These are phyloP conservation scores for Tipula helvola DNA, from an alignment of 2,888 invertebrate genomes.

Conservation along the genomic window DNA sequence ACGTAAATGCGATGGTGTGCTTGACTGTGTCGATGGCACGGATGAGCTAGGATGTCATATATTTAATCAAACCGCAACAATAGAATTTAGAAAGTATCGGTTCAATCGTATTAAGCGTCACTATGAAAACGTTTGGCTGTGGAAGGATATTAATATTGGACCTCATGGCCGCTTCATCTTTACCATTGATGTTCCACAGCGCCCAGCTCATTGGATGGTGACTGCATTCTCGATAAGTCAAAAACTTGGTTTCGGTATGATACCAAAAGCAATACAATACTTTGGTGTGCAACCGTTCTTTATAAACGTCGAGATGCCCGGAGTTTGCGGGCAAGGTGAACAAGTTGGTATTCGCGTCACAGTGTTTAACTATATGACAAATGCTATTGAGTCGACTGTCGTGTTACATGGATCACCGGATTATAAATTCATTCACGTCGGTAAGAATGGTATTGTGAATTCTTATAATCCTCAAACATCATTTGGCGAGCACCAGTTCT, in stretches of 20 bases:
- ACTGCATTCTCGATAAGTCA: conserved; percentile 86
- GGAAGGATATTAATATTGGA: conserved; percentile 88
- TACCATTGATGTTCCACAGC: conserved; percentile 68
- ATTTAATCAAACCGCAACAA: conserved; percentile 54
- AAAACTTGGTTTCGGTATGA: conserved; percentile 74
- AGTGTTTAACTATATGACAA: conserved; percentile 87
- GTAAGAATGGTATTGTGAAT: conserved; percentile 70
- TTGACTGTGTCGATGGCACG: conserved; percentile 73
- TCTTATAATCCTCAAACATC: conserved; percentile 86
- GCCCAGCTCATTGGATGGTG: conserved; percentile 86
- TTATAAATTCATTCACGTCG: conserved; percentile 87
- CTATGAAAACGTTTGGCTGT: conserved; percentile 91
- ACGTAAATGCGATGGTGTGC: conserved; percentile 63
- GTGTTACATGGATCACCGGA: conserved; percentile 73
- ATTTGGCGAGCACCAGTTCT: conserved; percentile 89
- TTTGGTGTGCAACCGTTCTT: conserved; percentile 86
- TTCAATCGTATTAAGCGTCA: conserved; percentile 81
- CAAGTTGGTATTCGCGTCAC: conserved; percentile 86
- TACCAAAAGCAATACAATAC: conserved; percentile 69
- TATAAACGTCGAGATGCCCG: conserved; percentile 88
- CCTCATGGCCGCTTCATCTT: conserved; percentile 83
- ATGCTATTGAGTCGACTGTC: conserved; percentile 72
- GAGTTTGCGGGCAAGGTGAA: conserved; percentile 73
- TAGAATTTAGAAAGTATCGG: conserved; percentile 61
- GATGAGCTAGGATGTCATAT: conserved; percentile 67